Percentiles rank a stretch among this genome's conserved stretches.
phyloP scores from a whole-genome alignment of 23 tunicate genomes.

The Botrylloides violaceus region DNA sequence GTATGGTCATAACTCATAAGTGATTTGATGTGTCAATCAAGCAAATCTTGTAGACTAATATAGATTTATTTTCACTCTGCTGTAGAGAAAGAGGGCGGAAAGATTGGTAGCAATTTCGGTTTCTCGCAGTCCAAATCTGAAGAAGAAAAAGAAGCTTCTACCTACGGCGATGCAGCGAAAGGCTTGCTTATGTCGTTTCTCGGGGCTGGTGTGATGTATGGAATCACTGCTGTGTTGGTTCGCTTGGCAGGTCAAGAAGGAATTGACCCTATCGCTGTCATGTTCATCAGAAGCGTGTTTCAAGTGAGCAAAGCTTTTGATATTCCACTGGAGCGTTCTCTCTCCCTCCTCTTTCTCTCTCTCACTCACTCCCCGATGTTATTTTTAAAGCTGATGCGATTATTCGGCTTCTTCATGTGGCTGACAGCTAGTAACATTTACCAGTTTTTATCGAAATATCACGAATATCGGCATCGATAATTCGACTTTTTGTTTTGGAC shows the following conservation, averaged over 20 bases:
- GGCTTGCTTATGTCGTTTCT: constrained; percentile 52
- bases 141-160: not conserved
- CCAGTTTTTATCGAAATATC: too few relatives aligned
- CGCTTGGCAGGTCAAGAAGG: constrained; percentile 56
- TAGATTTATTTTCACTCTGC: too few relatives aligned
- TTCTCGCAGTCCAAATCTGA: not conserved
- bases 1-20: too few relatives aligned
- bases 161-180: constrained; percentile 25
- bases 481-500: too few relatives aligned
- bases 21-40: too few relatives aligned
- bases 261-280: constrained; percentile 48
- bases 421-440: too few relatives aligned
- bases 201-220: constrained; percentile 83
- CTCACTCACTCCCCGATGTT: too few relatives aligned
- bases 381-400: not conserved
- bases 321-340: too few relatives aligned
- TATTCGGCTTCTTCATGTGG: not conserved
- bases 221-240: constrained; percentile 67
- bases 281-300: constrained; percentile 51
- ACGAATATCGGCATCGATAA: too few relatives aligned
- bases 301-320: constrained; percentile 37
- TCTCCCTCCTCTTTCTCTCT: too few relatives aligned
- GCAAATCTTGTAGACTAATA: too few relatives aligned
- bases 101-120: not conserved
- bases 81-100: constrained; percentile 16